Percentiles rank a stretch among this genome's conserved stretches.
These are phyloP conservation scores for Erebia aethiops DNA, from an alignment of 2,888 invertebrate genomes.

Conservation along the genomic window DNA sequence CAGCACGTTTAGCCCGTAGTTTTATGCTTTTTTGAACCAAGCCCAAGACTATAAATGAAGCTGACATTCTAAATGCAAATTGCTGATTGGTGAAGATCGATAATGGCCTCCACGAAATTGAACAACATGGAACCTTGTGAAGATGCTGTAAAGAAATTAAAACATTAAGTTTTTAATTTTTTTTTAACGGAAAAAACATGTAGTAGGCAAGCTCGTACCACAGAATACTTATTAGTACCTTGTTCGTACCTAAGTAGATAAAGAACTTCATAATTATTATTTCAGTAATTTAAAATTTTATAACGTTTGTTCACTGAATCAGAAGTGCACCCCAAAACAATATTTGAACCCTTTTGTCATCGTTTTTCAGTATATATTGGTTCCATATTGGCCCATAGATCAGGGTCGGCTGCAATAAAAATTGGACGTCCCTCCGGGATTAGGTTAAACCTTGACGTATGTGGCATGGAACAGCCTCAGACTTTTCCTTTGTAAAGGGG, in stretches of 20 bases:
- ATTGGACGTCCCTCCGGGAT: slow-evolving; percentile 75
- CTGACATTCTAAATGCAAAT: slow-evolving; percentile 66
- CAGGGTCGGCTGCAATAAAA: slow-evolving; percentile 78
- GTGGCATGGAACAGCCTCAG: slow-evolving; percentile 75
- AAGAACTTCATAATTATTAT: neutral
- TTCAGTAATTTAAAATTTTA: neutral
- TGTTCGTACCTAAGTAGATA: neutral
- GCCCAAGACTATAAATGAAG: slow-evolving; percentile 62
- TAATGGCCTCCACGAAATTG: neutral
- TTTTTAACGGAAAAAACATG: neutral
- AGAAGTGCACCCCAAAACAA: slow-evolving; percentile 47
- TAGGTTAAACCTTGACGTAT: slow-evolving; percentile 79
- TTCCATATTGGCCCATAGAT: slow-evolving; percentile 73
- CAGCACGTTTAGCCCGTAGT: slow-evolving; percentile 54
- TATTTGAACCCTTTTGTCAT: slow-evolving; percentile 62
- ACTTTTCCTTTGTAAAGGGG: slow-evolving; percentile 64
- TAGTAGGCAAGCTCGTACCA: neutral
- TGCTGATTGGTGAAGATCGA: slow-evolving; percentile 52
- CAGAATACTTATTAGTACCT: neutral
- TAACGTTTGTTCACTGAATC: neutral
- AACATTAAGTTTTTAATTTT: neutral
- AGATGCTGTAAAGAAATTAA: slow-evolving; percentile 1
- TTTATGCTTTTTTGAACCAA: slow-evolving; percentile 49
- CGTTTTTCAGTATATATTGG: slow-evolving; percentile 67
- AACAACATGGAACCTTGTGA: neutral